Base-by-base conservation (phyloP, 1,140 invertebrate species). In the Heliothis virescens region DNA sequence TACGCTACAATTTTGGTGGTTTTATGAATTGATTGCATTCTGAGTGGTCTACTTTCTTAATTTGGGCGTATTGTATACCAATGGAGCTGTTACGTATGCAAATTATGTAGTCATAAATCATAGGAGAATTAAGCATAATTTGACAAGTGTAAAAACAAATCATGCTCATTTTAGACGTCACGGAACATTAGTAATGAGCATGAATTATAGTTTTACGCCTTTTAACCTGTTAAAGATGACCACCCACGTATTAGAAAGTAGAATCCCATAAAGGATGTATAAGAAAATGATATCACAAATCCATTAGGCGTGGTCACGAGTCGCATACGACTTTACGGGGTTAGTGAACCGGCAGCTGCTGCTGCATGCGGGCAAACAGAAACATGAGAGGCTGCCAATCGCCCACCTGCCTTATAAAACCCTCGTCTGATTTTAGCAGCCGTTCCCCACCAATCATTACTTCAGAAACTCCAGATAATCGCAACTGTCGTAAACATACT, bases 281-380 rank as follows among this genome's bases (percentile, higher is more conserved):
- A 79, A 72, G 73, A 73, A 77, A 81, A 81, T 81, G 53, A 79
- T 86, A 88, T 89, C 84, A 86, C 77, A 81, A 85, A 82, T 72
- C 75, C 76, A 89, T 89, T 88, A 87, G 57, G 47, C n/a, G 48
- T 71, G 12, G 48, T 50, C 48, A 71, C 48, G 76, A 67, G 65
- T 85, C 79, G 83, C 82, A 53, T 71, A 83, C 85, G 85, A 83
- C 69, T 85, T 84, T 80, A 85, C 82, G 85, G 34, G 89, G 87
- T 89, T 89, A 87, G 63, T 91, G 87, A 88, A 86, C 83, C 72
- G 85, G 83, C 92, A 94, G 92, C 90, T 92, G 91, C 87, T 77
- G 79, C 55, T 81, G 82, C 80, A 90, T 90, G 87, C 86, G 88
- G 85, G 87, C 72, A 63, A 80, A 85, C 86, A 84, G 81, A 84